These are phyloP conservation scores for Apotomis betuletana DNA, from an alignment of 2,888 invertebrate species.

Conservation along the genomic window DNA sequence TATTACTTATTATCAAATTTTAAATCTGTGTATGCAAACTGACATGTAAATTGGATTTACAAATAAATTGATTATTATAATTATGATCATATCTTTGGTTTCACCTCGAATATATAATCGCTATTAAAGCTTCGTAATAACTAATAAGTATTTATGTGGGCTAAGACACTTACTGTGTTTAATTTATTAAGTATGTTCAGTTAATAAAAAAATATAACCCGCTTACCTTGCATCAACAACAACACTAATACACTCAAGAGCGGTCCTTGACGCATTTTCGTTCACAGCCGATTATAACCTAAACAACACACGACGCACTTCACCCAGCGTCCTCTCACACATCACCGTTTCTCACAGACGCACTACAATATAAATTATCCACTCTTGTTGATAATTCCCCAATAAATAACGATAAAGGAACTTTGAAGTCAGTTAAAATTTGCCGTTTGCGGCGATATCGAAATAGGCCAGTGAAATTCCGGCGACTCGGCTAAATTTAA, in stretches of 20 bases:
- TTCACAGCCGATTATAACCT: constrained; percentile 42
- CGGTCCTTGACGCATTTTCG: constrained; percentile 57
- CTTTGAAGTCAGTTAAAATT: constrained; percentile 55
- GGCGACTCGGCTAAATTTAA: constrained; percentile 77
- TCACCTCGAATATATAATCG: no score
- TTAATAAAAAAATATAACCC: constrained; percentile 10
- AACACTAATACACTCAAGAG: constrained; percentile 57
- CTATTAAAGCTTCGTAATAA: no score
- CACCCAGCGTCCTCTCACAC: constrained; percentile 52
- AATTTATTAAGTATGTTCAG: no score
- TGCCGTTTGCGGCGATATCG: constrained; percentile 62
- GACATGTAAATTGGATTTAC: no score
- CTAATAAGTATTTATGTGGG: no score
- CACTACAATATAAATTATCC: constrained; percentile 29
- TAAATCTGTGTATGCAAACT: no score
- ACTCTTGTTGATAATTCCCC: constrained; percentile 31
- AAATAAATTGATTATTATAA: no score
- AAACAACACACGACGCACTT: constrained; percentile 48
- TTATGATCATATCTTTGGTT: no score
- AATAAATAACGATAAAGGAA: constrained; percentile 41
- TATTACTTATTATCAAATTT: no score
- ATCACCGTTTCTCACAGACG: constrained; percentile 23
- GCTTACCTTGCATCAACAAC: constrained; percentile 65
- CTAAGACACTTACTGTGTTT: no score
- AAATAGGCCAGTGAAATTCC: constrained; percentile 75